Base-by-base conservation (phyloP, 2,797 vertebrate species). In the Eptatretus atami region DNA sequence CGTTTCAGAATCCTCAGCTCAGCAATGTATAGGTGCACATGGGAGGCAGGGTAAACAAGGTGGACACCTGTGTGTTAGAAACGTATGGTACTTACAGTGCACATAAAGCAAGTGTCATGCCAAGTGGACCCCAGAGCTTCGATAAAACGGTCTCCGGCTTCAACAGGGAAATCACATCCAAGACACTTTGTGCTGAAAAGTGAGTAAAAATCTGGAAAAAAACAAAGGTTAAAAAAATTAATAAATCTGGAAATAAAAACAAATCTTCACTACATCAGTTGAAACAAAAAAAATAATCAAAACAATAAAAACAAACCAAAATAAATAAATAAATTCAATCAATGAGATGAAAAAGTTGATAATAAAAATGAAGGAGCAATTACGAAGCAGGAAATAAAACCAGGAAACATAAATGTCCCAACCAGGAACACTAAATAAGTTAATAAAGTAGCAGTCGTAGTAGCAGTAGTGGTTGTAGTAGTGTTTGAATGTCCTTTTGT, bases 61-160 rank as follows among this genome's bases (percentile, higher is more conserved):
- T 19, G 64, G 31, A 52, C 24, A 3, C 19, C 11, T 2, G 15
- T 64, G 31, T 24, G 54, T 53, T 53, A 15, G 25, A 11, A 53
- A 63, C 25, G 31, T 8, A 19, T 1, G 13, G 69, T 67, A 81
- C 86, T 70, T 78, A 98, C 92, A 1, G 80, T 76, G 65, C 92
- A 98, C 15, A 98, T 88, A 66, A 96, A 96, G 75, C 90, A 98
- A 68, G 87, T 96, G 70, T 98, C 88, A 8, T 98, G 92, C 90
- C 88, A 98, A 71, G 81, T 94, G 70, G 75, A 77, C 53, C 87
- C 84, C 64, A 98, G 70, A 52, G 84, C 90, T 69, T 98, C 84
- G 70, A 98, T 77, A 70, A 95, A 98, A 71, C 83, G 82, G 72
- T 98, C 92, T 4, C 92, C 90, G 1, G 92, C 88, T 73, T 98